These are phyloP conservation scores for Pogonocherus hispidulus DNA, from an alignment of 2,888 invertebrate genomes.

Conservation along the genomic window DNA sequence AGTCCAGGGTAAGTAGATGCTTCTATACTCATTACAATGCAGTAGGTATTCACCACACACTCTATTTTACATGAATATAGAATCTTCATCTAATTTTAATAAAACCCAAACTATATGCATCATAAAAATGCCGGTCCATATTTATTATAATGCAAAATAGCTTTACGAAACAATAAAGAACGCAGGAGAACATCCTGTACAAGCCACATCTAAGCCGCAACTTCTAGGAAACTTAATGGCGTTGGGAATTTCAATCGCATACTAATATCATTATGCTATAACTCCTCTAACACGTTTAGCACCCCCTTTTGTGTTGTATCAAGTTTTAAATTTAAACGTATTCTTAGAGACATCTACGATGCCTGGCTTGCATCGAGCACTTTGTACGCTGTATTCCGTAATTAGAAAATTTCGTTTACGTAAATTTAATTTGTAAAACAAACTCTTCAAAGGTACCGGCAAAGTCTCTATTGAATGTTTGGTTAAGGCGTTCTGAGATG, in stretches of 20 bases:
- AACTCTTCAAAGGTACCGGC: constrained; percentile 14
- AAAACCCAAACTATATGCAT: no score
- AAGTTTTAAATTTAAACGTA: constrained; percentile 11
- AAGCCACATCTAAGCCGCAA: background rate
- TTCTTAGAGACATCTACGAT: constrained; percentile 13
- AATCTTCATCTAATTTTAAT: no score
- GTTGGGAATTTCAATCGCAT: constrained; percentile 3
- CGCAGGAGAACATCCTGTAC: no score
- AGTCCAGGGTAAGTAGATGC: no score
- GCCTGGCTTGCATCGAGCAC: background rate
- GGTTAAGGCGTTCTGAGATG: background rate
- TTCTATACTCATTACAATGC: no score
- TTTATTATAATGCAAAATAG: no score
- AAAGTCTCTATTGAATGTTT: constrained; percentile 14
- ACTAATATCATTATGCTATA: constrained; percentile 7
- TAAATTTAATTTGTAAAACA: constrained; percentile 21
- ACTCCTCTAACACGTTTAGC: background rate
- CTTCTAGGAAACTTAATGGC: no score
- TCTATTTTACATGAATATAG: no score
- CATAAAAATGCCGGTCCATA: no score
- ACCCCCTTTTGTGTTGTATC: background rate
- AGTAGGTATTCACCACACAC: no score
- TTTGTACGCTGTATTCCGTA: constrained; percentile 13
- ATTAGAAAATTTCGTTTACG: constrained; percentile 12
- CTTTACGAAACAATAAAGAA: no score